Percentiles rank a stretch among this genome's conserved stretches.
Conservation (phyloP, 2,113 vertebrate species). For the Sphaerodactylus townsendi region DNA sequence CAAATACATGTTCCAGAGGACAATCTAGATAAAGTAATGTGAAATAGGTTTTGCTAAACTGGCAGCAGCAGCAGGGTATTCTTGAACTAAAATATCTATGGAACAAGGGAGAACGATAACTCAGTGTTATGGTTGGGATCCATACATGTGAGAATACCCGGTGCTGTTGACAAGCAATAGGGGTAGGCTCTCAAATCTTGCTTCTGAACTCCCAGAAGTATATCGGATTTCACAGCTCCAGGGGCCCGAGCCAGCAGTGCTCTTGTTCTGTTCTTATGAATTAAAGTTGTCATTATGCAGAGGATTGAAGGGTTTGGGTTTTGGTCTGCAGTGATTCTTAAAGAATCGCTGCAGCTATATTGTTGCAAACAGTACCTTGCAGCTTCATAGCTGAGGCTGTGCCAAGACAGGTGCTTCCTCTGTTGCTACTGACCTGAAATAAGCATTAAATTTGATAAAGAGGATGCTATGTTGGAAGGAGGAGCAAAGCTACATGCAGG, state of each 20-base stretch:
- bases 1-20: not conserved
- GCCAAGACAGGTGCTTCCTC: not conserved
- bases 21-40: not conserved
- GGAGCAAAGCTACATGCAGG: not conserved
- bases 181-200: not conserved
- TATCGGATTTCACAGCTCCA: not conserved
- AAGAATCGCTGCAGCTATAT: not conserved
- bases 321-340: not conserved
- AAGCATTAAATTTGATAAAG: not conserved
- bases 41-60: not conserved
- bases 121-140: not conserved
- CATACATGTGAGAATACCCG: too few relatives aligned
- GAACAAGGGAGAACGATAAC: not conserved
- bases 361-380: not conserved
- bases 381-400: not conserved
- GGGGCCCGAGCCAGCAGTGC: not conserved
- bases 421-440: not conserved
- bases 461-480: not conserved
- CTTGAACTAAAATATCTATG: not conserved
- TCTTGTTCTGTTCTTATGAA: not conserved
- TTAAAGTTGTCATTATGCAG: not conserved
- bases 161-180: not conserved
- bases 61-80: not conserved
- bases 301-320: not conserved
- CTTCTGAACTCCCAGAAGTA: not conserved